Conservation (phyloP, 30 jellyfish, hydroid and myxozoan species). For the Aurelia sp. region DNA sequence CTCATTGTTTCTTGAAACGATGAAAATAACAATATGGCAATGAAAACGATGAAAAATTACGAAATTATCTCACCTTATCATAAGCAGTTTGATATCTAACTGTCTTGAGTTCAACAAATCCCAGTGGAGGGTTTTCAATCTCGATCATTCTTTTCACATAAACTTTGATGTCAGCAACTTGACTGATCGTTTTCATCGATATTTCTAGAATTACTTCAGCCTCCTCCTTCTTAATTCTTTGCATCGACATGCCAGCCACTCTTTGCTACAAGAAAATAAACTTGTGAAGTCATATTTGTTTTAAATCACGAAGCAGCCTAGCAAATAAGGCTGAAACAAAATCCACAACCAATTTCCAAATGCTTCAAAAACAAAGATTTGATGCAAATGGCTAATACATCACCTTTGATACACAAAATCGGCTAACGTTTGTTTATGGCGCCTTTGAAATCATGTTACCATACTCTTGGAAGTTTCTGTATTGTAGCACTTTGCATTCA, state of each 20-base stretch:
- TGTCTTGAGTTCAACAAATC: conserved; percentile 2
- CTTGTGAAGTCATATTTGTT: neutral
- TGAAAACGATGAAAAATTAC: too few species aligned
- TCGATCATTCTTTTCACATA: neutral
- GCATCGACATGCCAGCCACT: conserved; percentile 7
- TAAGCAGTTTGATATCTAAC: neutral
- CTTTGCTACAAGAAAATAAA: conserved; percentile 1
- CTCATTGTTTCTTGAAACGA: neutral
- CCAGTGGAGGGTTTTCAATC: conserved; percentile 2
- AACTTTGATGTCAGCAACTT: conserved; percentile 18
- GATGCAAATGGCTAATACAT: too few species aligned
- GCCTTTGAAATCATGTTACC: too few species aligned
- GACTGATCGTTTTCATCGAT: neutral
- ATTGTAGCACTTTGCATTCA: too few species aligned
- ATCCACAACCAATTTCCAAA: too few species aligned
- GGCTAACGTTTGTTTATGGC: too few species aligned
- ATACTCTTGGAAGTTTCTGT: too few species aligned
- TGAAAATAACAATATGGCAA: neutral
- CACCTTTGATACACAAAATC: too few species aligned
- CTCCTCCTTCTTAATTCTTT: conserved; percentile 6
- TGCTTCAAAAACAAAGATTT: too few species aligned
- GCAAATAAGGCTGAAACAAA: neutral
- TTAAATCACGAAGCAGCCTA: neutral
- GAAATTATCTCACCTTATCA: neutral
- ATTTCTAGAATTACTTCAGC: neutral